Conservation (phyloP, 2,888 invertebrate genomes). For the Eupithecia vulgata region DNA sequence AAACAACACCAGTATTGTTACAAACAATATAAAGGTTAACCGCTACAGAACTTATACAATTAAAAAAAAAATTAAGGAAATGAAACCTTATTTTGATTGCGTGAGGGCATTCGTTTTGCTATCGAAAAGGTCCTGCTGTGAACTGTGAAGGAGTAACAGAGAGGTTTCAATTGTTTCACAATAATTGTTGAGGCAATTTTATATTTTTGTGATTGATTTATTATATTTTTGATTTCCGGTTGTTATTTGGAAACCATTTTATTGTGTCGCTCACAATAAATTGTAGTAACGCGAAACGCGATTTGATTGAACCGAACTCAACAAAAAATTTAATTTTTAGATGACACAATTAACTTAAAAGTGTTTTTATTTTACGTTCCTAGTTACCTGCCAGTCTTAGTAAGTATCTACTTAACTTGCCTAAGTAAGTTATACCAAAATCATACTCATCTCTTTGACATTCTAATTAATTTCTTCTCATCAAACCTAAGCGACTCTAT, state of each 20-base stretch:
- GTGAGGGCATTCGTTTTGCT: background rate
- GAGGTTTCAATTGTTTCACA: slow-evolving; percentile 41
- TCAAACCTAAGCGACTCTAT: slow-evolving; percentile 53
- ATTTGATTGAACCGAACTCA: too few species aligned
- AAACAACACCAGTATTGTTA: slow-evolving; percentile 44
- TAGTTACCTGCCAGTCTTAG: too few species aligned
- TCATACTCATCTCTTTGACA: slow-evolving; percentile 4
- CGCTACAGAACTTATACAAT: slow-evolving; percentile 53
- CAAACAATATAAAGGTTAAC: slow-evolving; percentile 58
- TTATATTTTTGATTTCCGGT: slow-evolving; percentile 48
- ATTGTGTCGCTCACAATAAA: too few species aligned
- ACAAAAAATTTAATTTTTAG: background rate
- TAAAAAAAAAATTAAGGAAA: slow-evolving; percentile 44
- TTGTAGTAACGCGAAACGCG: too few species aligned
- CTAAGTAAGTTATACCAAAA: background rate
- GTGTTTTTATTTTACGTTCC: too few species aligned
- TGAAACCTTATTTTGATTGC: background rate
- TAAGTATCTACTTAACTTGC: too few species aligned
- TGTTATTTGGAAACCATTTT: background rate
- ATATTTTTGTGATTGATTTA: background rate
- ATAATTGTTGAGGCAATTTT: background rate
- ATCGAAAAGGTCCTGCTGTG: slow-evolving; percentile 31
- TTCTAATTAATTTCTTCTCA: slow-evolving; percentile 46
- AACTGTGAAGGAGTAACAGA: slow-evolving; percentile 38
- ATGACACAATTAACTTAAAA: too few species aligned